A percentile compares a stretch with the other conserved stretches of the same genome.
phyloP scores from a whole-genome alignment of 2,888 invertebrate genomes.

The Zaprionus obscuricornis region DNA sequence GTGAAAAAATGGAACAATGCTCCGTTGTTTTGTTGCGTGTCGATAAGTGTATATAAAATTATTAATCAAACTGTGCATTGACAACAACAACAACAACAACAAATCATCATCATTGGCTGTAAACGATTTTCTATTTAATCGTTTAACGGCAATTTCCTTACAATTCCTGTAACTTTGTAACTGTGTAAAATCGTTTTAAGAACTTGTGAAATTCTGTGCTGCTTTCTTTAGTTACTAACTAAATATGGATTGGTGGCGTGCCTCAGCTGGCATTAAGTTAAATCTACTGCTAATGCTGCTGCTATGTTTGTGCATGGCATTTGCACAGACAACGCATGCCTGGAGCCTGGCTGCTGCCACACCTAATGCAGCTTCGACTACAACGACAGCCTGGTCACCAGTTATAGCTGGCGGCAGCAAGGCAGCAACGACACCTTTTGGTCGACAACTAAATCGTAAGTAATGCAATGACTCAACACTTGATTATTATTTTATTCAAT shows the following conservation, averaged over 20 bases:
- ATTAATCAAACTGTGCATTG: conserved; percentile 13
- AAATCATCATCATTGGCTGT: too few relatives aligned
- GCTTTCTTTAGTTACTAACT: conserved; percentile 7
- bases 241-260: conserved; percentile 61
- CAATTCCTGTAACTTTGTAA: background rate
- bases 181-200: conserved; percentile 1
- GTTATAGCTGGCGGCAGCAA: conserved; percentile 24
- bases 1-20: conserved; percentile 68
- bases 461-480: conserved; percentile 31
- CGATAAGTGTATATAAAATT: conserved; percentile 59
- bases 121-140: background rate
- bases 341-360: conserved; percentile 59
- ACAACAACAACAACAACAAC: too few relatives aligned
- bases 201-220: too few relatives aligned
- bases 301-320: conserved; percentile 43
- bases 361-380: conserved; percentile 31
- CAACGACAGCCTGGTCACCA: conserved; percentile 32
- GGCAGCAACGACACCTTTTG: conserved; percentile 25
- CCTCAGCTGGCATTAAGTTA: conserved; percentile 29
- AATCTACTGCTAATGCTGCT: conserved; percentile 42
- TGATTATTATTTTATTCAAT: conserved; percentile 12
- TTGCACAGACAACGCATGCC: conserved; percentile 39
- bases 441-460: conserved; percentile 66
- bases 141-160: conserved; percentile 32
- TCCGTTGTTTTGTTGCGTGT: conserved; percentile 65